Conservation (phyloP, 2,113 vertebrate genomes). For the Nesogale talazaci region DNA sequence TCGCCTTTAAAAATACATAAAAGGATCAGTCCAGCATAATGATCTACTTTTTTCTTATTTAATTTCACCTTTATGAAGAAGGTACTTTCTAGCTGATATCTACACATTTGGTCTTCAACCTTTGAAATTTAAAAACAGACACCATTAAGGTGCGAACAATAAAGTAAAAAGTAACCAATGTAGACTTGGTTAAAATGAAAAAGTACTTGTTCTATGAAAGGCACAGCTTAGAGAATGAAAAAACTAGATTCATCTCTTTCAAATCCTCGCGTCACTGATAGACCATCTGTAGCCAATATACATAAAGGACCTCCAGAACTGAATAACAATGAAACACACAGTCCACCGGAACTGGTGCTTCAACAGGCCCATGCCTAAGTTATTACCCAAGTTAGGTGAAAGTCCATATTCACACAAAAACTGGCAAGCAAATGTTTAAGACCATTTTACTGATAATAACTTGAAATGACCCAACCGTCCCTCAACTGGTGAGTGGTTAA, state of each 20-base stretch:
- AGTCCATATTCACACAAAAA: slow-evolving; percentile 36
- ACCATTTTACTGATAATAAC: slow-evolving; percentile 37
- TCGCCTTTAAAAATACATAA: slow-evolving; percentile 1
- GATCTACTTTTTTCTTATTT: slow-evolving; percentile 26
- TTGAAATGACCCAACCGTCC: slow-evolving; percentile 7
- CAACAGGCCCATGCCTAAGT: not conserved
- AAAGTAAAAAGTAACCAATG: slow-evolving; percentile 38
- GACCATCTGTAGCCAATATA: too few relatives aligned
- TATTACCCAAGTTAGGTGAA: slow-evolving; percentile 40
- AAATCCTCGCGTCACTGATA: too few relatives aligned
- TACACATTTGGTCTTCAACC: slow-evolving; percentile 56
- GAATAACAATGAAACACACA: not conserved
- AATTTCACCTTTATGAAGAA: slow-evolving; percentile 27
- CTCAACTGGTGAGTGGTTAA: not conserved
- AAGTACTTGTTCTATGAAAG: slow-evolving; percentile 7
- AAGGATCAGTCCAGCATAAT: slow-evolving; percentile 1
- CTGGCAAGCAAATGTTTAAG: not conserved
- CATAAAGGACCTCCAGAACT: slow-evolving; percentile 3
- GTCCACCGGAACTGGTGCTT: not conserved
- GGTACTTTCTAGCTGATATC: not conserved
- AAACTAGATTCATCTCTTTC: too few relatives aligned
- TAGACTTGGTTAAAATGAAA: slow-evolving; percentile 19
- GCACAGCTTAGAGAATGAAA: slow-evolving; percentile 20
- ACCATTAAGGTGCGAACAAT: not conserved
- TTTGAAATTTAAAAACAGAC: slow-evolving; percentile 39